Base-by-base conservation (phyloP, 1,140 invertebrate genomes). In the Muscidifurax raptorellus region DNA sequence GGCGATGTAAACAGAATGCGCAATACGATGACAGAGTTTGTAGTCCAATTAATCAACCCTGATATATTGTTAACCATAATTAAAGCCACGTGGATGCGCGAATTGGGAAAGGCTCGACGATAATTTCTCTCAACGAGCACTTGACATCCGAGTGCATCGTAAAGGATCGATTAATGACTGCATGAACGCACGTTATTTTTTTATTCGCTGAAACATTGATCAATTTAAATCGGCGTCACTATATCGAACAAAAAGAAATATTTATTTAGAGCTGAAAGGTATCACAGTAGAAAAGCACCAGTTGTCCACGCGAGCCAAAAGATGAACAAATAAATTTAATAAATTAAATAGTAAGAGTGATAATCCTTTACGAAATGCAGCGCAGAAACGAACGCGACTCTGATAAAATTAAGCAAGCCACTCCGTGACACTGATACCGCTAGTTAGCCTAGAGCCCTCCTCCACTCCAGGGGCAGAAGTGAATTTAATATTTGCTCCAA, bases 401-500 rank as follows among this genome's bases (percentile, higher is more conserved):
- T 67, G 75, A 76, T 77, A 13, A 75, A 83, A 77, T 83, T 76
- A 67, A 22, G 36, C 7, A 66, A 30, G 22, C 64, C 27, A 40
- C 64, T 72, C 27, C 52, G 28, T 66, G n/a, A 69, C 27, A 67
- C 22, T 76, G 59, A 83, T 69, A 77, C 15, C 25, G 27, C 52
- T 64, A 75, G 30, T 75, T 75, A 75, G 32, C 25, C n/a, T 64
- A 6, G 12, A 78, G 30, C 28, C n/a, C 3, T 13, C 28, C 22
- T 76, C n/a, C n/a, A 36, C 44, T 25, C 44, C 44, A 22, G n/a
- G 47, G 18, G 15, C 28, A 67, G 25, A 78, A 40, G 83, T 44
- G 30, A 79, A 80, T 72, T 80, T 64, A 80, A 85, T 85, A 80
- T 85, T 85, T 85, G 71, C 64, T 47, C 67, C 52, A 67, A 76